Conservation (phyloP, 2,797 vertebrate species). For the Sardinella longiceps region DNA sequence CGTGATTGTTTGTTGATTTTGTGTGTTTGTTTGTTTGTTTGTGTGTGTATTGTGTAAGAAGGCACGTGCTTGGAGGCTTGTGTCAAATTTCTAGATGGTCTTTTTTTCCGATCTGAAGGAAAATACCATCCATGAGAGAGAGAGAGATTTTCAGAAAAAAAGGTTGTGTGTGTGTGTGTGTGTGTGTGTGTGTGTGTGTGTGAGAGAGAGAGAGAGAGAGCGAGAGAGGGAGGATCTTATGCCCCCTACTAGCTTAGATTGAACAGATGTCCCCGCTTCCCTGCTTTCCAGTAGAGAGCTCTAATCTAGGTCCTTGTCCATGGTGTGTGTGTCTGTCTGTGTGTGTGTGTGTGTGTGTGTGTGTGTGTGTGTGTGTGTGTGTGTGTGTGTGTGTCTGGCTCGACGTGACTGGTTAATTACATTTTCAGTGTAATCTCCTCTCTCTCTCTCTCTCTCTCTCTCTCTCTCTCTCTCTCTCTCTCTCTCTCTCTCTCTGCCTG, state of each 20-base stretch:
- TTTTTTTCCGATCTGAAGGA: constrained; percentile 7
- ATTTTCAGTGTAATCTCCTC: constrained; percentile 27
- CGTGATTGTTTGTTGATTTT: background rate
- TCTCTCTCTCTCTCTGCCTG: constrained; percentile 15
- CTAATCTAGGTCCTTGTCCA: constrained; percentile 34
- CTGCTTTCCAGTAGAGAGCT: constrained; percentile 32
- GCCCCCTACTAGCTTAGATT: constrained; percentile 12
- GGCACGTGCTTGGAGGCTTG: background rate
- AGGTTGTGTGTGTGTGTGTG: background rate
- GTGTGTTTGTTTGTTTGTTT: background rate
- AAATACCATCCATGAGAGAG: background rate
- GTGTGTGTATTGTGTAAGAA: background rate
- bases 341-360: constrained; percentile 22
- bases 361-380: background rate
- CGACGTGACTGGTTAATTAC: constrained; percentile 31
- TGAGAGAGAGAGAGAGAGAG: background rate
- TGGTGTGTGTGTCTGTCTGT: no score
- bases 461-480: no score
- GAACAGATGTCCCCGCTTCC: constrained; percentile 41
- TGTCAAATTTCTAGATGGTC: background rate
- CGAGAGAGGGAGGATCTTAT: background rate
- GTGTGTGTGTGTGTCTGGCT: constrained; percentile 8
- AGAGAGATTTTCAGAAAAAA: constrained; percentile 7
- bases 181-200: constrained; percentile 15
- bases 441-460: background rate